Conservation (phyloP, 2,797 vertebrate species). For the Notoglanidium macrostoma region DNA sequence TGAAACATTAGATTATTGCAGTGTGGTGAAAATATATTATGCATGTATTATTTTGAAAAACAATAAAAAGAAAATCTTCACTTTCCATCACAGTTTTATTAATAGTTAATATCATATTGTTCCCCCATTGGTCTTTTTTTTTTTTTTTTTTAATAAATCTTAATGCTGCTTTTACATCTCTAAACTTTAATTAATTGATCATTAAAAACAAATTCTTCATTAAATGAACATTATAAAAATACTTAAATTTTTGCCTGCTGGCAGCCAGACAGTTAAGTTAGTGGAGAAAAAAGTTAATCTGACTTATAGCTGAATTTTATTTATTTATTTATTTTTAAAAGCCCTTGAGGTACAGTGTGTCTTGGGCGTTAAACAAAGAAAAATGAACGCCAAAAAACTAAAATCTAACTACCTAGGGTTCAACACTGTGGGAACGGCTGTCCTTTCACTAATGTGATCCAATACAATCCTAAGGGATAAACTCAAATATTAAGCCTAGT, state of each 20-base stretch:
- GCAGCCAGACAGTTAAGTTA: neutral
- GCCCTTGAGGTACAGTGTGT: neutral
- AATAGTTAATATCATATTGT: neutral
- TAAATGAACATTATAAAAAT: neutral
- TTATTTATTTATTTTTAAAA: too few relatives aligned
- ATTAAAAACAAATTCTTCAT: neutral
- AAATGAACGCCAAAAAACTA: neutral
- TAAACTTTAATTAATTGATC: neutral
- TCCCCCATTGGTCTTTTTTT: neutral
- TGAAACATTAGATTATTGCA: neutral
- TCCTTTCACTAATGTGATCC: neutral
- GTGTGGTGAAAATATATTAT: neutral
- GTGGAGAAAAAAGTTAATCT: neutral
- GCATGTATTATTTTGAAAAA: neutral
- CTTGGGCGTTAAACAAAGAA: neutral
- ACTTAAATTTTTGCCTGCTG: neutral
- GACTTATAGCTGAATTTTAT: neutral
- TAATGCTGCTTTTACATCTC: neutral
- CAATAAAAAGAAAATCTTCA: neutral
- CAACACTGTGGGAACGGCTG: neutral
- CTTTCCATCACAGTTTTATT: neutral
- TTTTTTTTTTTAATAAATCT: neutral
- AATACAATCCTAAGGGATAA: slow-evolving; percentile 1
- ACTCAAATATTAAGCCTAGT: neutral
- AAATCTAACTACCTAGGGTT: neutral